Conservation (phyloP, 2,888 invertebrate species). For the Atethmia centrago region DNA sequence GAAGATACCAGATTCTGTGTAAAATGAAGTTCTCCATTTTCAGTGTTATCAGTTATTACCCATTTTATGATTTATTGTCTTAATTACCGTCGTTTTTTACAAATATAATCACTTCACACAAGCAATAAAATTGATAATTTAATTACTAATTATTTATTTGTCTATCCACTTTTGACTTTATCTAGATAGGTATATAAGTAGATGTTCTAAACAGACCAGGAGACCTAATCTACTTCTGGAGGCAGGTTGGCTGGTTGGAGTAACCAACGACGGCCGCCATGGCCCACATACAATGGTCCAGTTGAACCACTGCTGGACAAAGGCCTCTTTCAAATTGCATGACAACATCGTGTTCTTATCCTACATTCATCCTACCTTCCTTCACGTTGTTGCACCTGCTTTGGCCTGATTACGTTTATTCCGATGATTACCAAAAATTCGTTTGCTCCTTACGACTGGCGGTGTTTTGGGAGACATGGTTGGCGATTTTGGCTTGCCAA, state of each 20-base stretch:
- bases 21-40: background rate
- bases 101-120: background rate
- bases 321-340: background rate
- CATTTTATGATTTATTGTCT: background rate
- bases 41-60: background rate
- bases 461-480: background rate
- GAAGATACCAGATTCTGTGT: slow-evolving; percentile 3
- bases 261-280: too few relatives aligned
- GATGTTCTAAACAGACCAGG: too few relatives aligned
- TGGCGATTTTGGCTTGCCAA: background rate
- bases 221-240: too few relatives aligned
- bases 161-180: background rate
- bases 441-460: background rate
- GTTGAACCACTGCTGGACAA: background rate
- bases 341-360: background rate
- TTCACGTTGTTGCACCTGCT: background rate
- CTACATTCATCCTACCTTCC: background rate
- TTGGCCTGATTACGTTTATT: background rate
- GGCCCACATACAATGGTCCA: too few relatives aligned
- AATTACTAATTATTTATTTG: background rate
- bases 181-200: background rate
- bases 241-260: too few relatives aligned
- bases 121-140: background rate
- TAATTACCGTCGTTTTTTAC: background rate
- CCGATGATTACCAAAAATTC: background rate